A percentile compares a stretch with the other conserved stretches of the same genome.
Evolutionary conservation across 2,888 invertebrate species (phyloP).

Genomic region (Amorpha juglandis): DNA sequence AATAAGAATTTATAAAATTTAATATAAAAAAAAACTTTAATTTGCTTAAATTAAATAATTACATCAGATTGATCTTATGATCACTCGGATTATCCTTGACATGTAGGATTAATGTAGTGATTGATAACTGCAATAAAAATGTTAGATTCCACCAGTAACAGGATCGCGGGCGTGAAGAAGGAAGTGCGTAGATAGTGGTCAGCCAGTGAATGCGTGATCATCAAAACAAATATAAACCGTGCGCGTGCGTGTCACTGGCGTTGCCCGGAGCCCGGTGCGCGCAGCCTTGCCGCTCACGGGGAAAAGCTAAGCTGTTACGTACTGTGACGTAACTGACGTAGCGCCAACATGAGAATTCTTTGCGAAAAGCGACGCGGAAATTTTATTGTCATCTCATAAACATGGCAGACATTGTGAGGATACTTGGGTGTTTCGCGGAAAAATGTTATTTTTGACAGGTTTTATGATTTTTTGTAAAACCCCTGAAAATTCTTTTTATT

Average conservation of each 20-base stretch:
- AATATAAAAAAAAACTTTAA: no score
- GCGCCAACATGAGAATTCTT: not conserved
- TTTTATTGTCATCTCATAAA: conserved; percentile 11
- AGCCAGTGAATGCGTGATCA: conserved; percentile 62
- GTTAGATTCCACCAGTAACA: not conserved
- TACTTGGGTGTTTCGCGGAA: no score
- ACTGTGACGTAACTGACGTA: conserved; percentile 4
- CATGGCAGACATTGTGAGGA: not conserved
- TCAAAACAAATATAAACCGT: conserved; percentile 65
- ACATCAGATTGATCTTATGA: not conserved
- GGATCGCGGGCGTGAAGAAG: conserved; percentile 49
- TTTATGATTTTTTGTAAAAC: no score
- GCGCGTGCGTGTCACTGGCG: conserved; percentile 50
- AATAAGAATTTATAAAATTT: no score
- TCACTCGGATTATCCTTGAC: not conserved
- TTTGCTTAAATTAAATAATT: no score
- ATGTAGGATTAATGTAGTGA: no score
- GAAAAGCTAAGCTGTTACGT: conserved; percentile 7
- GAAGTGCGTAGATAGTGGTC: conserved; percentile 58
- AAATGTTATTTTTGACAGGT: no score
- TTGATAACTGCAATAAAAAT: not conserved
- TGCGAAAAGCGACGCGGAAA: not conserved
- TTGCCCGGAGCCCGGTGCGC: conserved; percentile 24
- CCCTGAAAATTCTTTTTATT: no score
- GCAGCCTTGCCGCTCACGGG: conserved; percentile 33